Base-by-base conservation (phyloP, 2,888 invertebrate species). In the Drosophila tanythrix region DNA sequence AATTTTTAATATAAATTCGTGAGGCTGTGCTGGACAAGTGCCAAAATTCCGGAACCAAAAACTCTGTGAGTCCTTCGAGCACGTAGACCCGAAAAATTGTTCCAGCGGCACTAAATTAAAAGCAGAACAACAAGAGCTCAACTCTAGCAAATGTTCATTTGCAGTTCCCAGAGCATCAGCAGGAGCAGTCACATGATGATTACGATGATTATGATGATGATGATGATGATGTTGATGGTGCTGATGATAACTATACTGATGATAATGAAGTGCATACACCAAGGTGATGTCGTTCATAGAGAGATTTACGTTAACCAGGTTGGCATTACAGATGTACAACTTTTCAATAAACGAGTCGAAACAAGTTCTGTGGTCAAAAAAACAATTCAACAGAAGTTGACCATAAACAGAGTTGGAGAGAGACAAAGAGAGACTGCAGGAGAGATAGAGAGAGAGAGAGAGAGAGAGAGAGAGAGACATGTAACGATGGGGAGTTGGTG, bases 1-100 rank as follows among this genome's bases (percentile, higher is more conserved):
- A 87, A 87, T 87, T 87, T 87, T 87, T 87, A 87, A 87, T 87
- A 90, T 90, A 87, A 87, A 89, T 90, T 90, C 87, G 90, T 90
- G 83, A 88, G 82, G 82, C 62, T 74, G 63, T 76, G 70, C 76
- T 76, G 75, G 73, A 70, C 74, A 70, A 70, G 59, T 70, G 71
- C 66, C 86, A 76, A 63, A 60, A 56, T 69, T 46, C 38, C 48
- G 36, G n/a, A 40, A 33, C 27, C 31, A 56, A 13, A 29, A 57
- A 66, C 56, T 56, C 56, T 1, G 21, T 11, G 27, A 62, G 25
- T 46, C 50, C 56, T 56, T 27, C 10, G 52, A 60, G 69, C 82
- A 79, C 78, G 78, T 77, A 69, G 58, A 21, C 31, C 52, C 52
- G 29, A 64, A 81, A 77, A 71, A 55, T 43, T 40, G 50, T 71